A percentile compares a stretch with the other conserved stretches of the same genome.
Conservation (phyloP, 2,797 vertebrate genomes). For the Anguilla megastoma region DNA sequence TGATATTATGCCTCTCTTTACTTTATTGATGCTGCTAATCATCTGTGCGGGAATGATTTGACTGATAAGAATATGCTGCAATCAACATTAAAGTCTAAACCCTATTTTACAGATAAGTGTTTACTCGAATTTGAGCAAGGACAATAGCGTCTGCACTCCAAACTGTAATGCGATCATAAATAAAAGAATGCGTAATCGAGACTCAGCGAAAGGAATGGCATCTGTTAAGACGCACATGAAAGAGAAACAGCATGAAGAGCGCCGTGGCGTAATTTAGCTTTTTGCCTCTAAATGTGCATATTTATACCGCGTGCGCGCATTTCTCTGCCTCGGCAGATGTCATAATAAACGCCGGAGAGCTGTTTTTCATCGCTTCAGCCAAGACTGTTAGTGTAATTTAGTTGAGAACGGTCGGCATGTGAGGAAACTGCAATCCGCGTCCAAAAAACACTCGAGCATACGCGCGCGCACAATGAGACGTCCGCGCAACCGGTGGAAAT, state of each 20-base stretch:
- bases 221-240: constrained; percentile 9
- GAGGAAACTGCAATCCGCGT: constrained; percentile 51
- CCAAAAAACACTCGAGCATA: constrained; percentile 42
- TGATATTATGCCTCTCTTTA: neutral
- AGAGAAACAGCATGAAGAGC: neutral
- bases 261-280: neutral
- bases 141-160: neutral
- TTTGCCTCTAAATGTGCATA: constrained; percentile 27
- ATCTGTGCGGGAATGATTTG: neutral
- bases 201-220: constrained; percentile 21
- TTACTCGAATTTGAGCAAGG: neutral
- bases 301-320: constrained; percentile 33
- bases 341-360: constrained; percentile 54
- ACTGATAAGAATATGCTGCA: neutral
- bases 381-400: constrained; percentile 61
- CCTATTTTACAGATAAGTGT: neutral
- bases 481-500: constrained; percentile 33
- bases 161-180: neutral
- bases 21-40: neutral
- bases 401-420: constrained; percentile 56
- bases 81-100: neutral
- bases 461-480: neutral
- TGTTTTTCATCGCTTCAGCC: constrained; percentile 43
- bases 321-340: constrained; percentile 57
- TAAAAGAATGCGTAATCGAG: constrained; percentile 34